These are phyloP conservation scores for Oligia fasciuncula DNA, from an alignment of 2,888 invertebrate species.

Conservation along the genomic window DNA sequence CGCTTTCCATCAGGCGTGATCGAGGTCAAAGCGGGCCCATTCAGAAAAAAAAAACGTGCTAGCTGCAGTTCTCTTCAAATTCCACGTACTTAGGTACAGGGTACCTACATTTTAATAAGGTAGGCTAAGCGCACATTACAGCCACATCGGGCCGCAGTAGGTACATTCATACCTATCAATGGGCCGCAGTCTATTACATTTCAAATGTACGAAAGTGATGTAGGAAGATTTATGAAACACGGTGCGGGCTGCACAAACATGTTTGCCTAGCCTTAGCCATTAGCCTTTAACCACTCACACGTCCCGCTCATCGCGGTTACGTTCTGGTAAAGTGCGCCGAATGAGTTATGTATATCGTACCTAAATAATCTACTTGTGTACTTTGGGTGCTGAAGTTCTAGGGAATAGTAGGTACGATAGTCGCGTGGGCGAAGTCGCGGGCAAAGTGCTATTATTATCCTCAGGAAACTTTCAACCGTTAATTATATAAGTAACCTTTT, in stretches of 20 bases:
- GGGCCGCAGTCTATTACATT: not conserved
- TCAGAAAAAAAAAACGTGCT: too few relatives aligned
- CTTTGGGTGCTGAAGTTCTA: not conserved
- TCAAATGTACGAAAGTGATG: not conserved
- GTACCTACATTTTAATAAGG: too few relatives aligned
- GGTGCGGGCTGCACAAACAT: not conserved
- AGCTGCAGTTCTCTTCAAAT: not conserved
- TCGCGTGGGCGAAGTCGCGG: not conserved
- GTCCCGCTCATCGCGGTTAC: too few relatives aligned
- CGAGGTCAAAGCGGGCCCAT: too few relatives aligned
- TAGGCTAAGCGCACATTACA: not conserved
- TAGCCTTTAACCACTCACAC: too few relatives aligned
- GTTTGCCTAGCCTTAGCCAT: too few relatives aligned
- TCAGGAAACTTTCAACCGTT: constrained; percentile 12
- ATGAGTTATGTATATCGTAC: not conserved
- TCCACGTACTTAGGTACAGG: not conserved
- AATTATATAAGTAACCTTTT: constrained; percentile 41
- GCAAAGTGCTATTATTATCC: not conserved
- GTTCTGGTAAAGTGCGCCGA: not conserved
- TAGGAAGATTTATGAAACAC: not conserved
- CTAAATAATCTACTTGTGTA: constrained; percentile 8
- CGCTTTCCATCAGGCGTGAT: too few relatives aligned
- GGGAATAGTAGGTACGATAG: too few relatives aligned
- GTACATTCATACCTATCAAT: not conserved
- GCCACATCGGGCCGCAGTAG: not conserved